Evolutionary conservation across 1,140 invertebrate genomes (phyloP), one percentile per base, ranked within the genome.

Genomic region (Drosophila setifemur): DNA sequence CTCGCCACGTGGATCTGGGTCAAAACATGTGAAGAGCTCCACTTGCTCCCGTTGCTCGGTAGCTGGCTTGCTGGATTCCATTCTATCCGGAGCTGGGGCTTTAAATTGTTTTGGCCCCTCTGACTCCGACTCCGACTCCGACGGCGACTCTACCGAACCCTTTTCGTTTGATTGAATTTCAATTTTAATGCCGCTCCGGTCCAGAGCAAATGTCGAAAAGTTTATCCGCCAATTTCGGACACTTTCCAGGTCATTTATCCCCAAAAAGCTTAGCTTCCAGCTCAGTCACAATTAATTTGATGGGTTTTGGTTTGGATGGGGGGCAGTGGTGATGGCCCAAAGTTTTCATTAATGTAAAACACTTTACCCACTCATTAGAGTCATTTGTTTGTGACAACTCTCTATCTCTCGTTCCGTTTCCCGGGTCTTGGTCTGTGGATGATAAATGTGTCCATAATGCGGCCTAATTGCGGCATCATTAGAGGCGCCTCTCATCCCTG

Each of bases 401-500:
- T 64, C 42, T 47, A 64, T 48, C 25, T 42, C 19, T 26, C 29
- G 9, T 28, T 29, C 16, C 40, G 45, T 35, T 43, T 42, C 16
- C 26, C 16, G 16, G 6, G n/a, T 28, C 21, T 23, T 19, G 14
- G 31, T 21, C 33, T 66, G 31, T 35, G 43, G 40, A 49, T 78
- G 78, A 82, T 85, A 82, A 83, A 85, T 79, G 74, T 52, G 58
- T 73, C 72, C 73, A 74, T 83, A 83, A 83, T 83, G 63, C 79
- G 58, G 53, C 50, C 79, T 85, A 85, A 83, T 85, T 83, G 74
- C 48, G 66, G 74, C 55, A 60, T 83, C 74, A 52, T 83, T 81
- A 81, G 66, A 58, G 49, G 25, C 57, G 58, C 58, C 61, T 66
- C 43, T 64, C 29, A 57, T 44, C 37, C 58, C 43, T 68, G 50